Evolutionary conservation across 2,113 vertebrate genomes (phyloP).

Genomic region (Chionis minor): DNA sequence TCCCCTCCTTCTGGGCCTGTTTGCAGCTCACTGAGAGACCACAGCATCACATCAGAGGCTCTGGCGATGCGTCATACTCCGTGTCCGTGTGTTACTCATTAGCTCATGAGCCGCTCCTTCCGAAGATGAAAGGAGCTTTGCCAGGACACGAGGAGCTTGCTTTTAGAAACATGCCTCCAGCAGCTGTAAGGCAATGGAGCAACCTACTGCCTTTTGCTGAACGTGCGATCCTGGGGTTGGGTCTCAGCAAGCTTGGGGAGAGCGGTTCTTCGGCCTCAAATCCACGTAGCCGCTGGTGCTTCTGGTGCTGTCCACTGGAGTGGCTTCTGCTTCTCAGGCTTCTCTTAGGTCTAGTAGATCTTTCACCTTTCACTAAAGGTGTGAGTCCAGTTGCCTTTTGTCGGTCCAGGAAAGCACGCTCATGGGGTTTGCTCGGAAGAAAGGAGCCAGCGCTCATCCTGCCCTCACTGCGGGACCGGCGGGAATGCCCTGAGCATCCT

Average conservation of each 20-base stretch:
- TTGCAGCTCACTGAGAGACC: not conserved
- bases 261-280: fast-evolving
- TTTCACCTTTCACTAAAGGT: not conserved
- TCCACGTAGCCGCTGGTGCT: not conserved
- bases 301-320: not conserved
- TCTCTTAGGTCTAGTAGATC: not conserved
- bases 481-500: not conserved
- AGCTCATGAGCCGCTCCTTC: not conserved
- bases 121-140: not conserved
- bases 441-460: not conserved
- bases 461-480: not conserved
- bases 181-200: not conserved
- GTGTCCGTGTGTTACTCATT: not conserved
- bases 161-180: not conserved
- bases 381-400: not conserved
- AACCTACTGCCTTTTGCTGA: not conserved
- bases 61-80: not conserved
- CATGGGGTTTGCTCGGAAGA: not conserved
- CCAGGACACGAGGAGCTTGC: not conserved
- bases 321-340: not conserved
- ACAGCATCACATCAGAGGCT: not conserved
- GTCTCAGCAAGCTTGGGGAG: not conserved
- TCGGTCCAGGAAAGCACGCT: fast-evolving
- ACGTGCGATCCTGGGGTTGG: fast-evolving
- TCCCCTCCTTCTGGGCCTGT: not conserved